phyloP scores from a whole-genome alignment of 2,113 vertebrate genomes.

The Tonatia bakeri region DNA sequence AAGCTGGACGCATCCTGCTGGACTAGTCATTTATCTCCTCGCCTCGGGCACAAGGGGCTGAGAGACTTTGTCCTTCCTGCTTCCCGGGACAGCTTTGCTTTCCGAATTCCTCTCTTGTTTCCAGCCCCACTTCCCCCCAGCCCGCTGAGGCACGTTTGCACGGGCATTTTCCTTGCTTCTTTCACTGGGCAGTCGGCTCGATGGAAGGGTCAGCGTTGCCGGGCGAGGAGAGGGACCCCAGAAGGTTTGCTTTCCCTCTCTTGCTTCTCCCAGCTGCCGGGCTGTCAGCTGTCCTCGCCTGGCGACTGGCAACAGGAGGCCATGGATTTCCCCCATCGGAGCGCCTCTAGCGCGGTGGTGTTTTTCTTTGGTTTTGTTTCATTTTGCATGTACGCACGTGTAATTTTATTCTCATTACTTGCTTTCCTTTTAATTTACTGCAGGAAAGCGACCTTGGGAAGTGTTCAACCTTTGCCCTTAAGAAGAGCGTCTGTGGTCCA shows the following conservation, averaged over 20 bases:
- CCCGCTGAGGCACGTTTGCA: neutral
- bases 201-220: neutral
- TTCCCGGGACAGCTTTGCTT: neutral
- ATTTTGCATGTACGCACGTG: constrained; percentile 54
- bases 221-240: neutral
- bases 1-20: neutral
- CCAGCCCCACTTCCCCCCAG: neutral
- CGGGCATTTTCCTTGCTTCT: neutral
- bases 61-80: constrained; percentile 5
- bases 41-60: neutral
- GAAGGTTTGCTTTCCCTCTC: neutral
- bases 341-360: neutral
- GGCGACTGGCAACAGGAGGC: constrained; percentile 56
- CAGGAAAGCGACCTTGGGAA: neutral
- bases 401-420: neutral
- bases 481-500: neutral
- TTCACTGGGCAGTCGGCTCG: neutral
- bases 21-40: neutral
- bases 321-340: neutral
- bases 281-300: neutral
- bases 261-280: neutral
- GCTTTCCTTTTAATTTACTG: neutral
- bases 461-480: neutral
- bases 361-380: neutral
- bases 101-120: neutral